Conservation (phyloP, 2,797 vertebrate genomes). For the Amblyraja radiata region DNA sequence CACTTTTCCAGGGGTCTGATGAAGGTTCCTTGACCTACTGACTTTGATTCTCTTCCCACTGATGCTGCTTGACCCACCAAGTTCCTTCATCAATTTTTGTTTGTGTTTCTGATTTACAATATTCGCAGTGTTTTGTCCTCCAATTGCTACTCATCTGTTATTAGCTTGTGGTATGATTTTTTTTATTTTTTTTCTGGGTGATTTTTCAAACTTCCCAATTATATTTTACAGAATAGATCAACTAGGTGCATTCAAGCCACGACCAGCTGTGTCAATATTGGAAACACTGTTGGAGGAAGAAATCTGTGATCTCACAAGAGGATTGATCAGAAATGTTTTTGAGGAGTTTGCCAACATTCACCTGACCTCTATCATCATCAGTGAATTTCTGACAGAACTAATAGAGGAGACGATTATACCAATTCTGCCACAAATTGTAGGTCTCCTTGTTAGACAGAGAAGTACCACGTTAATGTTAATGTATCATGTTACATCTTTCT, state of each 20-base stretch:
- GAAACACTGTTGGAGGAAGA: constrained; percentile 40
- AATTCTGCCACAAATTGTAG: constrained; percentile 40
- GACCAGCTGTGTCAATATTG: constrained; percentile 9
- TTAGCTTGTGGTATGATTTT: background rate
- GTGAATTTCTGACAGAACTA: constrained; percentile 40
- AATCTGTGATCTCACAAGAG: constrained; percentile 35
- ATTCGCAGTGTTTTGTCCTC: too few relatives aligned
- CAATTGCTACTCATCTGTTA: too few relatives aligned
- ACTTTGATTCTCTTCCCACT: too few relatives aligned
- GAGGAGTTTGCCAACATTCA: constrained; percentile 40
- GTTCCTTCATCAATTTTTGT: too few relatives aligned
- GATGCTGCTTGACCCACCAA: too few relatives aligned
- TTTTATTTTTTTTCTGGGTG: too few relatives aligned
- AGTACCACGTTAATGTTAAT: background rate
- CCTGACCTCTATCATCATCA: constrained; percentile 35
- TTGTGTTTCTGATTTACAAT: too few relatives aligned
- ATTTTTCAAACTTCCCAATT: background rate
- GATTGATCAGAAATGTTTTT: constrained; percentile 32
- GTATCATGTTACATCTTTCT: background rate
- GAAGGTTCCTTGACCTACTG: too few relatives aligned
- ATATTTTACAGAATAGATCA: background rate
- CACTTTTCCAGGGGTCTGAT: too few relatives aligned
- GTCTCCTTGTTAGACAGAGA: constrained; percentile 29
- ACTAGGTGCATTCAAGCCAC: background rate
- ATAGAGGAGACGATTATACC: constrained; percentile 39